A percentile compares a stretch with the other conserved stretches of the same genome.
phyloP scores from a whole-genome alignment of 2,113 vertebrate species.

The Pontoporia blainvillei region DNA sequence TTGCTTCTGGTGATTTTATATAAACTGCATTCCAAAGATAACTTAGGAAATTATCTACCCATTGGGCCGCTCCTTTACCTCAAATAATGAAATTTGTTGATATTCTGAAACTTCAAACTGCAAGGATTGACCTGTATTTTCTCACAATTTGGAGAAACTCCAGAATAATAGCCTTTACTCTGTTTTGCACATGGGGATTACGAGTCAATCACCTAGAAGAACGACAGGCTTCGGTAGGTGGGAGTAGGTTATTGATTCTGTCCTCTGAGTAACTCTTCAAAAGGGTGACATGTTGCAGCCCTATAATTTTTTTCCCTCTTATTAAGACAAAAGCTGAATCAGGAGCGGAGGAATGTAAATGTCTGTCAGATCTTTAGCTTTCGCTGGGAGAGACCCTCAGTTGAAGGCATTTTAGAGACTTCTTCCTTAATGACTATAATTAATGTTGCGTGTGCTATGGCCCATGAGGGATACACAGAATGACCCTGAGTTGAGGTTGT shows the following conservation, averaged over 20 bases:
- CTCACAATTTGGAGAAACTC: conserved; percentile 12
- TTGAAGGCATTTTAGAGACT: conserved; percentile 19
- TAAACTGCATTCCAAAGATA: not conserved
- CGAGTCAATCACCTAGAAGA: not conserved
- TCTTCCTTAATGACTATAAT: conserved; percentile 43
- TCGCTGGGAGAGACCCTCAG: not conserved
- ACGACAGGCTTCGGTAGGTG: not conserved
- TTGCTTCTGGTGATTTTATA: not conserved
- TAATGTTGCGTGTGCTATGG: not conserved
- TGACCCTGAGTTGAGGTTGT: not conserved
- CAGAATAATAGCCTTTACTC: not conserved
- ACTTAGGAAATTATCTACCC: not conserved
- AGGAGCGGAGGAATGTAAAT: conserved; percentile 23
- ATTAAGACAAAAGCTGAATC: conserved; percentile 19
- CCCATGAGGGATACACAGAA: not conserved
- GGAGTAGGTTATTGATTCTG: not conserved
- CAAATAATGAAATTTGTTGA: not conserved
- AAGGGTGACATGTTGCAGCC: not conserved
- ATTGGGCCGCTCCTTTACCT: not conserved
- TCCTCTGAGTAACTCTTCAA: not conserved
- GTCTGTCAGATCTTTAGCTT: conserved; percentile 7
- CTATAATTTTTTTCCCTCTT: not conserved
- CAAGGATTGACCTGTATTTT: not conserved
- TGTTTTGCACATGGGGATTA: not conserved
- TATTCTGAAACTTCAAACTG: not conserved